Percentiles rank a stretch among this genome's conserved stretches.
Conservation (phyloP, 2,888 invertebrate genomes). For the Synergus umbraculus region DNA sequence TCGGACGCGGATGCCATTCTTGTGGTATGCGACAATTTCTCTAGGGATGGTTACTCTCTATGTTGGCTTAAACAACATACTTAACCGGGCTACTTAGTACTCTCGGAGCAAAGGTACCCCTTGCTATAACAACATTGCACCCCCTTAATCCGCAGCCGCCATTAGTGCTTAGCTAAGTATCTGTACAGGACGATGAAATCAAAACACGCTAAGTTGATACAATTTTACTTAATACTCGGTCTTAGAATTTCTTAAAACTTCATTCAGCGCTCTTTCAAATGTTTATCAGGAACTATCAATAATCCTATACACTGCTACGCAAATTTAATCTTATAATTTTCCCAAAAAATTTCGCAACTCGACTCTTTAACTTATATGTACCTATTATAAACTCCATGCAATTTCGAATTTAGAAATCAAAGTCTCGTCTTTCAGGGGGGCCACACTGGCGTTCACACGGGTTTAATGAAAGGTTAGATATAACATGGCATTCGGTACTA, state of each 20-base stretch:
- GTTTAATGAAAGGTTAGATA: slow-evolving; percentile 77
- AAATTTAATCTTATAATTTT: too few relatives aligned
- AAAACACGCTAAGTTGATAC: slow-evolving; percentile 68
- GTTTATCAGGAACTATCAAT: neutral
- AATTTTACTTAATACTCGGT: slow-evolving; percentile 59
- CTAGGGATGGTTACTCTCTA: slow-evolving; percentile 73
- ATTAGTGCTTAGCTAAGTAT: slow-evolving; percentile 74
- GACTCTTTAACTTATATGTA: slow-evolving; percentile 19
- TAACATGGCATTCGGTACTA: slow-evolving; percentile 71
- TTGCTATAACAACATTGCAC: slow-evolving; percentile 77
- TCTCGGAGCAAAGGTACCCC: slow-evolving; percentile 71
- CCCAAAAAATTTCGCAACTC: neutral
- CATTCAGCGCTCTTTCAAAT: neutral
- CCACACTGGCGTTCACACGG: slow-evolving; percentile 71
- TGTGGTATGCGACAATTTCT: slow-evolving; percentile 66
- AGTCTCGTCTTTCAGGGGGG: slow-evolving; percentile 64
- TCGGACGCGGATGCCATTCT: slow-evolving; percentile 15
- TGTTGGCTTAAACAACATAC: slow-evolving; percentile 77
- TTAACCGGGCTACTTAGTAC: slow-evolving; percentile 76
- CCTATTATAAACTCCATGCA: slow-evolving; percentile 54
- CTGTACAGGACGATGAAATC: slow-evolving; percentile 63
- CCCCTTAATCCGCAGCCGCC: slow-evolving; percentile 74
- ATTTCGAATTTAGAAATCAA: slow-evolving; percentile 66
- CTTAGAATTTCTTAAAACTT: neutral
- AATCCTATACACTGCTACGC: neutral